A percentile compares a stretch with the other conserved stretches of the same genome.
These are phyloP conservation scores for Tyria jacobaeae DNA, from an alignment of 2,888 invertebrate species.

Conservation along the genomic window DNA sequence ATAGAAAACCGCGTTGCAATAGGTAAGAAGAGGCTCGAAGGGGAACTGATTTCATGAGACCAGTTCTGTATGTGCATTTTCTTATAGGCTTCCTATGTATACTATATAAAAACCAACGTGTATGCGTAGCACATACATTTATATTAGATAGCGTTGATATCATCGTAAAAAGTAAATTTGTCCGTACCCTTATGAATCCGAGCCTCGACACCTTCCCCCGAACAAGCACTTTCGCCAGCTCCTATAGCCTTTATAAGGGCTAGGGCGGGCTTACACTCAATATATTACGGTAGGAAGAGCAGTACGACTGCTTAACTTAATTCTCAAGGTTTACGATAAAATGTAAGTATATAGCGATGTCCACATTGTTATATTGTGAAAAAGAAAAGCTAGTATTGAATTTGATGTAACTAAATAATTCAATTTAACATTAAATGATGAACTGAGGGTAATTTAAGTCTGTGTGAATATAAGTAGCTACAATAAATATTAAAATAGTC, in stretches of 20 bases:
- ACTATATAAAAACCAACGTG: constrained; percentile 4
- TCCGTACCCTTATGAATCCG: constrained; percentile 51
- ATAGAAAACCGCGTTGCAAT: not conserved
- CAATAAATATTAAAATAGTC: too few relatives aligned
- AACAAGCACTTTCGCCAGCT: constrained; percentile 46
- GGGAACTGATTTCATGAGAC: not conserved
- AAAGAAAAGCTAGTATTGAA: too few relatives aligned
- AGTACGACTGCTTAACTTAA: constrained; percentile 10
- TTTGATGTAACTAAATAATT: too few relatives aligned
- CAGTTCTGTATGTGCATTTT: not conserved
- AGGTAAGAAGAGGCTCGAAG: not conserved
- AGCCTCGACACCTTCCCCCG: constrained; percentile 47
- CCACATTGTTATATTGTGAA: not conserved
- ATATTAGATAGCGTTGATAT: constrained; percentile 50
- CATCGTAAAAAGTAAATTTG: constrained; percentile 57
- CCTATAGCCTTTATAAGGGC: constrained; percentile 52
- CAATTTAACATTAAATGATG: too few relatives aligned
- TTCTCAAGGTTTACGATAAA: constrained; percentile 16
- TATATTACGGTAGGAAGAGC: constrained; percentile 27
- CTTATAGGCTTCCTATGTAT: not conserved
- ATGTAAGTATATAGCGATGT: not conserved
- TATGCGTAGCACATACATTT: constrained; percentile 42
- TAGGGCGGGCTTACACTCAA: constrained; percentile 48
- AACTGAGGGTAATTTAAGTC: too few relatives aligned
- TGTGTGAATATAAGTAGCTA: too few relatives aligned